Evolutionary conservation across 2,113 vertebrate species (phyloP), one percentile per base, ranked within the genome.

Genomic region (Saccopteryx leptura): DNA sequence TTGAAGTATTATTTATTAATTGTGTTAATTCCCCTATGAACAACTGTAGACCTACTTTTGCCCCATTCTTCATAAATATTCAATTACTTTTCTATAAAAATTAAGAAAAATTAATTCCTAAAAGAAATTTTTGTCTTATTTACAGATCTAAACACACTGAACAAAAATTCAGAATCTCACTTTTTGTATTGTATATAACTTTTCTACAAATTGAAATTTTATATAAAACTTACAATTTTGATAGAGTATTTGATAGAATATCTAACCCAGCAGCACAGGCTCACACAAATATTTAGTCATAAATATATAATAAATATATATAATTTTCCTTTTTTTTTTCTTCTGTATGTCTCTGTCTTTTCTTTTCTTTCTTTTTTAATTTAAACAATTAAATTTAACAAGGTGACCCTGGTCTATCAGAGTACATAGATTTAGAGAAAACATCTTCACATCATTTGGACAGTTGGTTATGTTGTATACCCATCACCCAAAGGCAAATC

Each of bases 201-300:
- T 72, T 48, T 81, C 61, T 56, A 56, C 66, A 94, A 48, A 80
- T 58, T 71, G 65, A 80, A 94, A 11, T 74, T 88, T 79, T 81
- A 50, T 33, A 23, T 28, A 48, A 92, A 72, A 54, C 9, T 66
- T 52, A 88, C 56, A 66, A 76, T 8, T 39, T 71, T 39, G 39
- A 39, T 39, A 39, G 39, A 39, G 39, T 39, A 39, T 39, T 90
- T 60, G 26, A 50, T 52, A 26, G 5, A 3, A 18, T 72, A 84
- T 33, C 88, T 95, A 69, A 85, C 26, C 26, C 8, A 90, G 48
- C 19, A 79, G 6, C 10, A 82, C 11, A 80, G 17, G 79, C 4
- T 90, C 28, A 90, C 8, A 84, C 19, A 89, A 63, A 58, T 69
- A 56, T 54, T 88, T 85, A 46, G 1, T 71, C 17, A 23, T 24